Evolutionary conservation across 2,888 invertebrate species (phyloP).

Genomic region (Mycogona germanica): DNA sequence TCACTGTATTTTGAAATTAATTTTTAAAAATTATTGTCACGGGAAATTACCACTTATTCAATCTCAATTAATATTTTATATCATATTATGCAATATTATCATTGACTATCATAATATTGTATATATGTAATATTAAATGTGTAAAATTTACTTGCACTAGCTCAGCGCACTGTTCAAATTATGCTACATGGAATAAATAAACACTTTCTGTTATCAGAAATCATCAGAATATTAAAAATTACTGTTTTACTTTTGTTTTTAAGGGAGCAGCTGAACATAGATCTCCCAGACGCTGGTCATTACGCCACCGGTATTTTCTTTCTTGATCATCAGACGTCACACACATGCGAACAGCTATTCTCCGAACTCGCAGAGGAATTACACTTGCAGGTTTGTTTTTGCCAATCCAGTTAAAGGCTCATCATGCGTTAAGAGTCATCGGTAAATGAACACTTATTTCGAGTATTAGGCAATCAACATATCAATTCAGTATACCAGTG

Average conservation of each 20-base stretch:
- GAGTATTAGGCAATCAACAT: too few relatives aligned
- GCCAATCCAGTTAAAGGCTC: background rate
- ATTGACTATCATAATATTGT: too few relatives aligned
- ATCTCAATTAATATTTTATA: too few relatives aligned
- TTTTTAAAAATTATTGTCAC: background rate
- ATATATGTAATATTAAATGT: too few relatives aligned
- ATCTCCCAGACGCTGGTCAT: conserved; percentile 70
- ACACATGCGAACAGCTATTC: conserved; percentile 60
- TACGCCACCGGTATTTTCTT: conserved; percentile 97
- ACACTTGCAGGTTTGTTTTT: conserved; percentile 46
- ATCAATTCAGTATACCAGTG: too few relatives aligned
- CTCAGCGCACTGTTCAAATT: too few relatives aligned
- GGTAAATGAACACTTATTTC: too few relatives aligned
- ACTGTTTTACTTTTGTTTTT: conserved; percentile 29
- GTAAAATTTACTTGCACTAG: too few relatives aligned
- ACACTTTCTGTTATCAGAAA: background rate
- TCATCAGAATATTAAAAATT: conserved; percentile 1
- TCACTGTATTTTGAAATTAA: background rate
- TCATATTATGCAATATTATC: too few relatives aligned
- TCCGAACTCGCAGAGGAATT: conserved; percentile 64
- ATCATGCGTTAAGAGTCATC: too few relatives aligned
- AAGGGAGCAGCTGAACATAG: conserved; percentile 61
- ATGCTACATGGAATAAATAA: too few relatives aligned
- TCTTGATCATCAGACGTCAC: conserved; percentile 47
- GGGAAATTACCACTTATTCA: too few relatives aligned